These are phyloP conservation scores for Lagodon rhomboides DNA, from an alignment of 2,797 vertebrate species.

Conservation along the genomic window DNA sequence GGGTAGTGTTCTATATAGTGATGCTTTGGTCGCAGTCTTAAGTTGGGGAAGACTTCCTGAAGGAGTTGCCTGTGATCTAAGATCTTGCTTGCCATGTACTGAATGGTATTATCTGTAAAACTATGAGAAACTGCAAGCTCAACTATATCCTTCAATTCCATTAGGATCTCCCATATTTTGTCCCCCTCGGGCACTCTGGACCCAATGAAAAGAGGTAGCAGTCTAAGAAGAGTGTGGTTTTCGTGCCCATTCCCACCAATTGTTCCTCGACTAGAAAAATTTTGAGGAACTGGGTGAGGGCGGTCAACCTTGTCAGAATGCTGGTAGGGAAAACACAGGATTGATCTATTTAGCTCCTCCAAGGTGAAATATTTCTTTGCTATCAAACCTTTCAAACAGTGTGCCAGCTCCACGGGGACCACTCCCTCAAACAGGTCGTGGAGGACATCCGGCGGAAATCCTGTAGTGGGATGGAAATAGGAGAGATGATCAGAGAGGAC, in stretches of 20 bases:
- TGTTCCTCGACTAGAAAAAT: conserved; percentile 32
- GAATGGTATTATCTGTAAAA: no score
- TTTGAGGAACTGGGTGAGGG: conserved; percentile 43
- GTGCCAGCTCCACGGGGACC: conserved; percentile 49
- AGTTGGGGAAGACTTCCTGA: no score
- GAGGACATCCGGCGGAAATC: not conserved
- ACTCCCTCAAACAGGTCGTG: conserved; percentile 53
- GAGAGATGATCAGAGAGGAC: conserved; percentile 37
- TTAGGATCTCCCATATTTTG: no score
- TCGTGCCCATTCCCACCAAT: conserved; percentile 27
- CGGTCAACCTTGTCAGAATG: conserved; percentile 42
- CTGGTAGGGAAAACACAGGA: conserved; percentile 22
- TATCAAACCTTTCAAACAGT: conserved; percentile 30
- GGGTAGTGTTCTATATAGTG: no score
- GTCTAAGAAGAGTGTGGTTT: conserved; percentile 11
- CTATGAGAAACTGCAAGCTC: no score
- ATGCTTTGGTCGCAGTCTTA: no score
- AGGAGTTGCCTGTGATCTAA: no score
- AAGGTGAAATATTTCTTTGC: conserved; percentile 22
- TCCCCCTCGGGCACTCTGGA: no score
- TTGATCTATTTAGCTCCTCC: conserved; percentile 27
- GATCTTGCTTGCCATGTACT: no score
- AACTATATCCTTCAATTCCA: no score
- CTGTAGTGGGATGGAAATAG: conserved; percentile 45
- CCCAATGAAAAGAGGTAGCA: conserved; percentile 1